Conservation (phyloP, 2,797 vertebrate species). For the Linurgus olivaceus region DNA sequence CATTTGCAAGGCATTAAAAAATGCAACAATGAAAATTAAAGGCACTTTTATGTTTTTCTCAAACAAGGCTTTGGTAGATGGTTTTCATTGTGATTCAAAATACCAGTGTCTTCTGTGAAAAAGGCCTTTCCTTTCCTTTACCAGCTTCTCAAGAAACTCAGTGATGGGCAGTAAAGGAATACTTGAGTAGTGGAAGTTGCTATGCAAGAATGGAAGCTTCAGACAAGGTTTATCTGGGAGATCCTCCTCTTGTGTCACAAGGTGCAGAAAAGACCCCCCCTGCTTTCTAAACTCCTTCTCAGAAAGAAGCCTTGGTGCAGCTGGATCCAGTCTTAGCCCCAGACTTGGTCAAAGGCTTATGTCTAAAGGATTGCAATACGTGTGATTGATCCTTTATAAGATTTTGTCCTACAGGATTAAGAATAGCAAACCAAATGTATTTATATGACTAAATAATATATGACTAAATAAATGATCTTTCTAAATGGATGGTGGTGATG, state of each 20-base stretch:
- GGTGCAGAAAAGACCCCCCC: neutral
- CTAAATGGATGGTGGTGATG: neutral
- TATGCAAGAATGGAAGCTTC: neutral
- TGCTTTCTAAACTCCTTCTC: neutral
- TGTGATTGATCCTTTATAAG: neutral
- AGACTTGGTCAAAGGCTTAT: neutral
- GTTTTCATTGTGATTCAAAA: neutral
- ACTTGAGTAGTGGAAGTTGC: neutral
- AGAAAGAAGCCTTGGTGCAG: neutral
- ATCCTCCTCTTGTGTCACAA: accelerated
- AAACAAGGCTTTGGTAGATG: neutral
- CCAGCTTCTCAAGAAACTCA: neutral
- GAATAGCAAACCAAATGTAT: neutral
- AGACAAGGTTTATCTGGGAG: neutral
- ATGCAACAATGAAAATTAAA: neutral
- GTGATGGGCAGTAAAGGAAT: neutral
- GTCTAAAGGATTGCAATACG: neutral
- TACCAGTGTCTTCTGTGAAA: neutral
- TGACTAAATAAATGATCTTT: neutral
- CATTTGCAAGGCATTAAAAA: neutral
- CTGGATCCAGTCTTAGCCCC: neutral
- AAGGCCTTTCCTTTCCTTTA: neutral
- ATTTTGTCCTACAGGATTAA: neutral
- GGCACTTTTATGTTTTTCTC: neutral
- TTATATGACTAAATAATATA: neutral